A percentile compares a stretch with the other conserved stretches of the same genome.
phyloP scores from a whole-genome alignment of 2,113 vertebrate species.

The Phylloscopus trochilus region DNA sequence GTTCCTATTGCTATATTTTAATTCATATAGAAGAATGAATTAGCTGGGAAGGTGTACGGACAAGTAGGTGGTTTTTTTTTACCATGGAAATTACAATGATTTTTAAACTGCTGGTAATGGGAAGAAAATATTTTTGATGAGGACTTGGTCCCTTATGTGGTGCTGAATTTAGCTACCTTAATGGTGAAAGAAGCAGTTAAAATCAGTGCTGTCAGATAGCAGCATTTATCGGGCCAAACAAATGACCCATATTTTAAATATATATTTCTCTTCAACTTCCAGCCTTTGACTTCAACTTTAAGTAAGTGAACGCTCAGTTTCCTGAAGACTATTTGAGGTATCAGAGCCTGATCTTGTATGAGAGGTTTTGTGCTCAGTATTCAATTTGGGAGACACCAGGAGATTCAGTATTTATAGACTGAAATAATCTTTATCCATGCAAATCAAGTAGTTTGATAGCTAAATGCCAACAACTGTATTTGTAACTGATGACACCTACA shows the following conservation, averaged over 20 bases:
- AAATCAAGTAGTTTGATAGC: conserved; percentile 14
- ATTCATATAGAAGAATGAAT: not conserved
- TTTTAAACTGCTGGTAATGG: not conserved
- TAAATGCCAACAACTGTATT: not conserved
- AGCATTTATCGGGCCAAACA: not conserved
- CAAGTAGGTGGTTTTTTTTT: not conserved
- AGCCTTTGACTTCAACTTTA: not conserved
- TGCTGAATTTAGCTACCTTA: not conserved
- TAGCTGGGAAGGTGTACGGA: not conserved
- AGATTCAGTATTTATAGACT: not conserved
- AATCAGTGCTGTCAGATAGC: not conserved
- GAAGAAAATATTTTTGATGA: not conserved
- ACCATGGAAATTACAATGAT: not conserved
- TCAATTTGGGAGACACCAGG: not conserved
- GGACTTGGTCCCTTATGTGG: not conserved
- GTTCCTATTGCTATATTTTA: not conserved
- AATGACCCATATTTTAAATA: not conserved
- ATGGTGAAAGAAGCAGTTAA: not conserved
- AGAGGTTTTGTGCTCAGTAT: not conserved
- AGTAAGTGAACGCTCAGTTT: not conserved
- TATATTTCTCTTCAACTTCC: not conserved
- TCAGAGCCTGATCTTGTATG: not conserved
- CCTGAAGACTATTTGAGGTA: not conserved
- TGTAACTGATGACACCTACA: not conserved
- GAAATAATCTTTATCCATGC: not conserved